Conservation (phyloP, 1,140 invertebrate genomes). For the Pantala flavescens region DNA sequence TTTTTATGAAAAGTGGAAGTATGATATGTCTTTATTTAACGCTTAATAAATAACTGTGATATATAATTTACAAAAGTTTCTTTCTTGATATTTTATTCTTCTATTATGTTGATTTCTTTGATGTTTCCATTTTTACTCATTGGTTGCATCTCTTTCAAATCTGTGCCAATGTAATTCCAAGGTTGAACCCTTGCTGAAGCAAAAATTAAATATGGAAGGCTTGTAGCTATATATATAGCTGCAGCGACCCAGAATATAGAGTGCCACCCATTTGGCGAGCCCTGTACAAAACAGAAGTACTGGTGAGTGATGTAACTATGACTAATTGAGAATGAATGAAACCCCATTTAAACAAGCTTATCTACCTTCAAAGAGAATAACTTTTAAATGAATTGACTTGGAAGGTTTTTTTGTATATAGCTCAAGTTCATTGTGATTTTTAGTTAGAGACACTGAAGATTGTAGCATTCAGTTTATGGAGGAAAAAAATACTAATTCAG, state of each 20-base stretch:
- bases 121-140: neutral
- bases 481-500: too few relatives aligned
- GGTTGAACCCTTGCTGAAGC: neutral
- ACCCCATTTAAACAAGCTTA: too few relatives aligned
- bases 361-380: too few relatives aligned
- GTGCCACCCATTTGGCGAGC: slow-evolving; percentile 6
- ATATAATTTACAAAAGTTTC: neutral
- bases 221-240: neutral
- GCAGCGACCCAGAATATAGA: neutral
- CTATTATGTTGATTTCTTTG: neutral
- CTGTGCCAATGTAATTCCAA: neutral
- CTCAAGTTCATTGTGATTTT: too few relatives aligned
- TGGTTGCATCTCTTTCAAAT: neutral
- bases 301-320: too few relatives aligned
- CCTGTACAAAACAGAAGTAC: neutral
- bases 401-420: too few relatives aligned
- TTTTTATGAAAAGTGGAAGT: neutral
- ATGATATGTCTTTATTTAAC: neutral
- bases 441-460: too few relatives aligned
- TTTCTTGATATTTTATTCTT: neutral
- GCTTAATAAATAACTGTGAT: neutral
- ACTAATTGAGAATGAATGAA: neutral
- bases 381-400: too few relatives aligned
- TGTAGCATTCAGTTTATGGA: too few relatives aligned
- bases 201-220: neutral